Conservation (phyloP, 2,797 vertebrate genomes). For the Luscinia megarhynchos region DNA sequence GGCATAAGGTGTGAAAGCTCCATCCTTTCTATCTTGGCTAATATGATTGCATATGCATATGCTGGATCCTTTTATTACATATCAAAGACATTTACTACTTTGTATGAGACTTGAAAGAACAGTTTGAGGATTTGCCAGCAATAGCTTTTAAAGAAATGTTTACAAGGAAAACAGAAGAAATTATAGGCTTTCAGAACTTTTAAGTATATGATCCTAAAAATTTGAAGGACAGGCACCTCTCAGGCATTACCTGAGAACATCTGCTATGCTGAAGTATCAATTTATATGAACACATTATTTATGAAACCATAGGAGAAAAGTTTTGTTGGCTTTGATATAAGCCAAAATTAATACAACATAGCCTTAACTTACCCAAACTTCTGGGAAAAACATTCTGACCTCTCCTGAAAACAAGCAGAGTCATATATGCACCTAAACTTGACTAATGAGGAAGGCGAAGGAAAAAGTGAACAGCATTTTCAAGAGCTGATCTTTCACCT, state of each 20-base stretch:
- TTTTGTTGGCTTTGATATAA: background rate
- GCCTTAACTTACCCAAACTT: background rate
- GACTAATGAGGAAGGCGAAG: background rate
- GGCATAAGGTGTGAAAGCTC: background rate
- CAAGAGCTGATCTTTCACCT: background rate
- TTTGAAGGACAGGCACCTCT: background rate
- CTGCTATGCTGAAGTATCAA: background rate
- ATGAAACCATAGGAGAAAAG: background rate
- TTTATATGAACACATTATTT: background rate
- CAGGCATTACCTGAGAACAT: background rate
- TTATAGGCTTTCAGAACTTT: background rate
- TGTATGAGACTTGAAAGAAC: background rate
- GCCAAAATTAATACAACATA: background rate
- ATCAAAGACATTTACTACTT: background rate
- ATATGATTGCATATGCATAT: background rate
- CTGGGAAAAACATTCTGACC: background rate
- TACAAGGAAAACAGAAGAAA: background rate
- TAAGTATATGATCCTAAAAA: background rate
- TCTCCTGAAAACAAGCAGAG: background rate
- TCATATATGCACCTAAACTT: background rate
- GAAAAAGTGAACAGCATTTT: background rate
- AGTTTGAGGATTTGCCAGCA: background rate
- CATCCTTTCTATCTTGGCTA: background rate
- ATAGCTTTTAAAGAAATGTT: background rate
- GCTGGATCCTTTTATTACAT: background rate